These are phyloP conservation scores for Cynaeus angustus DNA, from an alignment of 2,888 invertebrate genomes.

Conservation along the genomic window DNA sequence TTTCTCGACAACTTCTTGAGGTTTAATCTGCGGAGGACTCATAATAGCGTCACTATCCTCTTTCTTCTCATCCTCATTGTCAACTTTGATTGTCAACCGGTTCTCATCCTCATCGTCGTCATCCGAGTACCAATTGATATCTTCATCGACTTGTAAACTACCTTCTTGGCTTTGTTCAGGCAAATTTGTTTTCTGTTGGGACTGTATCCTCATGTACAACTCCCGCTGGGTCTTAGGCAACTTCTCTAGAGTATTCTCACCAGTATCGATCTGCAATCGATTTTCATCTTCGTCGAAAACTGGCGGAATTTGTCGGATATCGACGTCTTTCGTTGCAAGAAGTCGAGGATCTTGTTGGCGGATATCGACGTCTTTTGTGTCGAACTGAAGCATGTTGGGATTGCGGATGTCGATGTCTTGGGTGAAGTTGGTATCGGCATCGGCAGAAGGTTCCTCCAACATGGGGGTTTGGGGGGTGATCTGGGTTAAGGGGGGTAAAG, in stretches of 20 bases:
- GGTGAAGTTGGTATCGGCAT: slow-evolving; percentile 9
- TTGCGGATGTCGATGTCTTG: slow-evolving; percentile 60
- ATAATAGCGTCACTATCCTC: slow-evolving; percentile 55
- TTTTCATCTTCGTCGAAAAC: slow-evolving; percentile 51
- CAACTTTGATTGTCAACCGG: slow-evolving; percentile 69
- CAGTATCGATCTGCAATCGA: slow-evolving; percentile 56
- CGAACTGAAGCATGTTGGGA: slow-evolving; percentile 42
- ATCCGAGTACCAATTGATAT: slow-evolving; percentile 85
- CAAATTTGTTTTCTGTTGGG: slow-evolving; percentile 76
- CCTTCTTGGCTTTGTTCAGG: slow-evolving; percentile 62
- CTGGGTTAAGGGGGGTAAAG: slow-evolving; percentile 60
- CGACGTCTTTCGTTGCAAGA: slow-evolving; percentile 68
- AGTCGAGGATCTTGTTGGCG: slow-evolving; percentile 52
- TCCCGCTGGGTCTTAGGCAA: slow-evolving; percentile 79
- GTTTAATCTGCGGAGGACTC: slow-evolving; percentile 69
- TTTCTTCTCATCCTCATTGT: slow-evolving; percentile 65
- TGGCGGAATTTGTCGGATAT: slow-evolving; percentile 69
- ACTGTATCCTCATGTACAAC: slow-evolving; percentile 79
- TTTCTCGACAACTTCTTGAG: slow-evolving; percentile 77
- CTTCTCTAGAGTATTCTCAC: slow-evolving; percentile 49
- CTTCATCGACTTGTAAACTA: slow-evolving; percentile 60
- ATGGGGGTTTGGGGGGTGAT: slow-evolving; percentile 21
- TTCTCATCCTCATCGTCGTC: slow-evolving; percentile 76
- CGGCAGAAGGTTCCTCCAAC: neutral
- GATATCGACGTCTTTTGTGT: slow-evolving; percentile 61